A percentile compares a stretch with the other conserved stretches of the same genome.
phyloP scores from a whole-genome alignment of 2,113 vertebrate genomes.

The Zosterops borbonicus region DNA sequence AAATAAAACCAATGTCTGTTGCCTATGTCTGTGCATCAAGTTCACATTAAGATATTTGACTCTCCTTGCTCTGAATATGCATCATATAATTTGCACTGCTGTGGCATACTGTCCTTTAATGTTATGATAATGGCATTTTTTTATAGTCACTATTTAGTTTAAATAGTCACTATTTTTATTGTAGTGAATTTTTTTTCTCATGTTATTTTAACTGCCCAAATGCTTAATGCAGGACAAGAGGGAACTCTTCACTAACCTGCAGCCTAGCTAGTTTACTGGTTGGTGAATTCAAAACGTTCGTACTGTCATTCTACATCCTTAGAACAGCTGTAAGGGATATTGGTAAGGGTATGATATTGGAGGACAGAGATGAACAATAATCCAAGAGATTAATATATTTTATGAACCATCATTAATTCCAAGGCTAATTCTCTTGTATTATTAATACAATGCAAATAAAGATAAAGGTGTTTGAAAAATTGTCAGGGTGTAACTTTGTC shows the following conservation, averaged over 20 bases:
- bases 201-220: not conserved
- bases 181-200: not conserved
- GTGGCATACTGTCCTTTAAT: not conserved
- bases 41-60: not conserved
- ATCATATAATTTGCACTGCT: not conserved
- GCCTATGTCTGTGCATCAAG: not conserved
- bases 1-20: not conserved
- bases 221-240: not conserved
- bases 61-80: not conserved
- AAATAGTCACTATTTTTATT: not conserved
- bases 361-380: not conserved
- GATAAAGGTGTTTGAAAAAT: not conserved
- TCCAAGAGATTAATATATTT: not conserved
- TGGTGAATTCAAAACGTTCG: not conserved
- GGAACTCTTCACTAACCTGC: not conserved
- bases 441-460: not conserved
- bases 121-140: not conserved
- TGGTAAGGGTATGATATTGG: not conserved
- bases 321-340: fast-evolving
- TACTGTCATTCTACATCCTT: not conserved
- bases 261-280: not conserved
- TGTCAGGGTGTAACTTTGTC: not conserved
- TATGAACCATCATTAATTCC: not conserved
- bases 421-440: not conserved
- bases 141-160: no score